Evolutionary conservation across 2,797 vertebrate species (phyloP).

Genomic region (Crypturellus tataupa): DNA sequence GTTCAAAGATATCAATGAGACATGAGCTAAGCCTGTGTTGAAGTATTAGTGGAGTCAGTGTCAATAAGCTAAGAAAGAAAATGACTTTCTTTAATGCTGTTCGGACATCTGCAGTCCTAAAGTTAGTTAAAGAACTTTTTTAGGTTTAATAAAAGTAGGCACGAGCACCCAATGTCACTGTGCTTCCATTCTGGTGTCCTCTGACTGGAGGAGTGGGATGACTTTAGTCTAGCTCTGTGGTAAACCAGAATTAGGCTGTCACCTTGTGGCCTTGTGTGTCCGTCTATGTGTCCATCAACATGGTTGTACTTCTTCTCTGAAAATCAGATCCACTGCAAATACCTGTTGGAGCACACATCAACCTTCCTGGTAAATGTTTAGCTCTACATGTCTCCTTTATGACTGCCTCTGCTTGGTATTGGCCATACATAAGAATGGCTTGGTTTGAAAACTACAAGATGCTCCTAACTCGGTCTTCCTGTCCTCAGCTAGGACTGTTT

Average conservation of each 20-base stretch:
- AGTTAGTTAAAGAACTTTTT: neutral
- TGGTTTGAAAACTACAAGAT: neutral
- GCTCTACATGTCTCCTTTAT: neutral
- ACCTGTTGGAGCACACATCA: neutral
- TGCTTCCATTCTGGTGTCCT: neutral
- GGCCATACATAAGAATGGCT: neutral
- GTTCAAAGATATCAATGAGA: neutral
- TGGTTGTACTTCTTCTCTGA: neutral
- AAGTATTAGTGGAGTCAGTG: neutral
- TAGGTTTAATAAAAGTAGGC: neutral
- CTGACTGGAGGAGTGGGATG: neutral
- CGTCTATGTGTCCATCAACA: fast-evolving
- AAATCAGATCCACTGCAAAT: neutral
- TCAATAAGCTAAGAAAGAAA: neutral
- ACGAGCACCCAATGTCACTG: neutral
- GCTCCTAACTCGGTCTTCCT: neutral
- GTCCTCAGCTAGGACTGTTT: neutral
- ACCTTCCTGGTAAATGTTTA: neutral
- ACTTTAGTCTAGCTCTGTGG: neutral
- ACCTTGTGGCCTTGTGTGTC: neutral
- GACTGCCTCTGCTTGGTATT: neutral
- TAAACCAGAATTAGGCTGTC: neutral
- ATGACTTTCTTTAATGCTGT: neutral
- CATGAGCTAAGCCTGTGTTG: neutral
- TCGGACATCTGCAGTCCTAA: neutral